Conservation (phyloP, 2,113 vertebrate species). For the Platichthys flesus region DNA sequence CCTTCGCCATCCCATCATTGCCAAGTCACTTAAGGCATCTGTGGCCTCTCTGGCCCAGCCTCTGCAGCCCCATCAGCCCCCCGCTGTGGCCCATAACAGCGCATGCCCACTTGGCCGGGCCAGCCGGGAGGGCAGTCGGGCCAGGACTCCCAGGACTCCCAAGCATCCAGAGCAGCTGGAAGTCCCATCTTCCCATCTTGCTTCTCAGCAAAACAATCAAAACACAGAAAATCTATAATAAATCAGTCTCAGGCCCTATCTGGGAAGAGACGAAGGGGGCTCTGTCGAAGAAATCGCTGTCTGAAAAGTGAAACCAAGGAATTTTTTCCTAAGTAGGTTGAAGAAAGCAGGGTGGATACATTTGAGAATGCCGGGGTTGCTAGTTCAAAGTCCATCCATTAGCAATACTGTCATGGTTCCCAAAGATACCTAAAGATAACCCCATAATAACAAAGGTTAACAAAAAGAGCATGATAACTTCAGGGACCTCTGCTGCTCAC, state of each 20-base stretch:
- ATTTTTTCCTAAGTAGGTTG: constrained; percentile 19
- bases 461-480: constrained; percentile 24
- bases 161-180: constrained; percentile 79
- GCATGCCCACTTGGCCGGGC: constrained; percentile 74
- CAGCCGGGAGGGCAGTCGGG: constrained; percentile 73
- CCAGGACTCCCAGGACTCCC: constrained; percentile 75
- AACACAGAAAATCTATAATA: constrained; percentile 76
- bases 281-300: constrained; percentile 43
- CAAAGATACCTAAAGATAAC: constrained; percentile 9
- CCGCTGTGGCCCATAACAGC: constrained; percentile 68
- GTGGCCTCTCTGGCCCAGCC: constrained; percentile 79
- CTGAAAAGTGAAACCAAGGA: constrained; percentile 46
- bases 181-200: constrained; percentile 73
- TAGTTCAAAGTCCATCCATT: constrained; percentile 1
- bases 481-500: constrained; percentile 5
- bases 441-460: not conserved
- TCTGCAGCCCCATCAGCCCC: constrained; percentile 80
- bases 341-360: not conserved
- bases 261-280: constrained; percentile 43
- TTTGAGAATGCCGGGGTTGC: constrained; percentile 13
- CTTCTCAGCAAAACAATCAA: constrained; percentile 78
- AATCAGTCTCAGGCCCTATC: constrained; percentile 68
- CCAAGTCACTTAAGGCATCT: constrained; percentile 83
- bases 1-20: constrained; percentile 75
- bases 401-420: not conserved